These are phyloP conservation scores for Plumapathes pennacea DNA, from an alignment of 92 coral and sea anemone genomes.

Conservation along the genomic window DNA sequence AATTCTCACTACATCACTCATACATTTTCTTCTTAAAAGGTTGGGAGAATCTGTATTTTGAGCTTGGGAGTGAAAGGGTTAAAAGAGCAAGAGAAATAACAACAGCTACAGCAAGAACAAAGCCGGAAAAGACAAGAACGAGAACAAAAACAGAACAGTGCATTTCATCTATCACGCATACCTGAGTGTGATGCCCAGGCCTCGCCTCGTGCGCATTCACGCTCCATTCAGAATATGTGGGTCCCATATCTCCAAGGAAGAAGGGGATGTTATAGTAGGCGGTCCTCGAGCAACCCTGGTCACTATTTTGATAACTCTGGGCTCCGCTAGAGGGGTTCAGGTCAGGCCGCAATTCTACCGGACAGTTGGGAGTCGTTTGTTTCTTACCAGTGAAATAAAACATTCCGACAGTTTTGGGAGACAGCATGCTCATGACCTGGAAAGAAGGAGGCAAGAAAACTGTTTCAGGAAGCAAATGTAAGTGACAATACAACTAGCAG, in stretches of 20 bases:
- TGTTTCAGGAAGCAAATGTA: not conserved
- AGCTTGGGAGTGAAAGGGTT: too few species aligned
- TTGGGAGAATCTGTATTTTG: too few species aligned
- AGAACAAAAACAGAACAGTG: too few species aligned
- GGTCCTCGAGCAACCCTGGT: slow-evolving; percentile 39
- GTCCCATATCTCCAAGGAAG: slow-evolving; percentile 81
- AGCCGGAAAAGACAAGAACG: too few species aligned
- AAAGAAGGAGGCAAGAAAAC: not conserved
- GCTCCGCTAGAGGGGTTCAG: slow-evolving; percentile 86
- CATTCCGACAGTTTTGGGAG: slow-evolving; percentile 80
- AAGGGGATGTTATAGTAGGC: slow-evolving; percentile 79
- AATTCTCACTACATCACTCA: too few species aligned
- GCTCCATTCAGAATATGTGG: slow-evolving; percentile 80
- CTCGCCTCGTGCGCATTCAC: slow-evolving; percentile 85
- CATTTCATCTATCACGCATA: slow-evolving; percentile 13
- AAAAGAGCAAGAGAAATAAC: too few species aligned
- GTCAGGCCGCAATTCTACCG: slow-evolving; percentile 71
- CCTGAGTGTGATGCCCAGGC: slow-evolving; percentile 94
- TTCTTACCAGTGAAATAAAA: slow-evolving; percentile 83
- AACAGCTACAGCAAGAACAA: too few species aligned
- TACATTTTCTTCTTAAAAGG: too few species aligned
- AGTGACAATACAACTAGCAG: too few species aligned
- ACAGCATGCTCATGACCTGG: slow-evolving; percentile 82
- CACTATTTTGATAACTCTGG: slow-evolving; percentile 68
- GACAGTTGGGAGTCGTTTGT: slow-evolving; percentile 92